Base-by-base conservation (phyloP, 2,888 invertebrate genomes). In the Eristalis tenax region DNA sequence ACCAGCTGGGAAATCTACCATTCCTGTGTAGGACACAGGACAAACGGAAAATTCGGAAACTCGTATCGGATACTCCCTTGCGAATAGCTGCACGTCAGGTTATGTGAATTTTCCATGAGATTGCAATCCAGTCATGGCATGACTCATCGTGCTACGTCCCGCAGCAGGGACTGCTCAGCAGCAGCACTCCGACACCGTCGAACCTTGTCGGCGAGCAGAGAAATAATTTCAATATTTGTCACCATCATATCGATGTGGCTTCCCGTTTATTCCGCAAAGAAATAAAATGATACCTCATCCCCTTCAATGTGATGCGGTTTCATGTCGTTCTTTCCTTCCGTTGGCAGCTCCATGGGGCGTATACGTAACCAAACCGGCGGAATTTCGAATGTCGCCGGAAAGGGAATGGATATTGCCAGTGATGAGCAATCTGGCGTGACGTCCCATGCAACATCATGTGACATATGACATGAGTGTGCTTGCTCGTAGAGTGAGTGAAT, bases 171-270 rank as follows among this genome's bases (percentile, higher is more conserved):
- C 38, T 38, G 38, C 38, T 38, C 38, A 38, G 38, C 38, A 38
- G 38, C 3, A 38, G 38, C 13, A 38, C 38, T 38, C 38, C 38
- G 38, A 13, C 38, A 13, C 1, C 38, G 35, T 38, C 38, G 38
- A 38, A 38, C 3, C 38, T n/a, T 15, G 43, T 43, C n/a, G 43
- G 4, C 15, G 18, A 8, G 50, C 64, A 66, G 28, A 66, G 28
- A 28, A 23, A 68, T 68, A 50, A 65, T 79, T 83, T 79, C 64
- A 79, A 83, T 83, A 83, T 83, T 83, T 83, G 79, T 83, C 83
- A 83, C 57, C 35, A 66, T 69, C 68, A 74, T 57, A 63, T 56
- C 80, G 56, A n/a, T 57, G 63, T 38, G 57, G 69, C 3, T 73
- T 78, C 68, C 73, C 43, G 28, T 73, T 5, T 26, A 11, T 38